A percentile compares a stretch with the other conserved stretches of the same genome.
phyloP scores from a whole-genome alignment of 2,797 vertebrate genomes.

The Hylomyscus alleni region DNA sequence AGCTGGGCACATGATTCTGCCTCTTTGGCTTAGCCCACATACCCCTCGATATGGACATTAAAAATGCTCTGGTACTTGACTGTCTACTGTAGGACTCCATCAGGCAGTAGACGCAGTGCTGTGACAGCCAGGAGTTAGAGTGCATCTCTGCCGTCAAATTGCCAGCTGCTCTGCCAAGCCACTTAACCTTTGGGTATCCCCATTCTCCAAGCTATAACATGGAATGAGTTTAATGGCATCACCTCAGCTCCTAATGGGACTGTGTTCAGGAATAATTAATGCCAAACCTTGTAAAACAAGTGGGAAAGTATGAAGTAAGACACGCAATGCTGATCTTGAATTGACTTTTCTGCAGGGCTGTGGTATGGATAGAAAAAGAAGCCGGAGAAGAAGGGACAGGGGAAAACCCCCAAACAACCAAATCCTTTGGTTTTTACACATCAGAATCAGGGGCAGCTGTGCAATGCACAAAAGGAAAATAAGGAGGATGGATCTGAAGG shows the following conservation, averaged over 20 bases:
- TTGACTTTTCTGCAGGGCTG: neutral
- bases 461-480: neutral
- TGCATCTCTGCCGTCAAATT: neutral
- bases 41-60: fast-evolving
- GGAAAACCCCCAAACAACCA: neutral
- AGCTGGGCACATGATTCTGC: too few relatives aligned
- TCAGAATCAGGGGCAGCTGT: neutral
- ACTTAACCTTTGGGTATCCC: neutral
- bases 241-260: neutral
- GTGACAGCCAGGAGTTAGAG: neutral
- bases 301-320: neutral
- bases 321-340: neutral
- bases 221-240: neutral
- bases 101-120: neutral
- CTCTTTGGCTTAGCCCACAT: neutral
- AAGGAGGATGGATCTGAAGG: neutral
- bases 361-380: neutral
- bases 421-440: neutral
- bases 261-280: slow-evolving; percentile 44
- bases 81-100: neutral
- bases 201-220: neutral
- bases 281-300: slow-evolving; percentile 38
- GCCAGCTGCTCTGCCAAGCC: neutral
- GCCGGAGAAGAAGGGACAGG: neutral
- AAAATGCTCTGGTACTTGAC: neutral